These are phyloP conservation scores for Zingel zingel DNA, from an alignment of 2,113 vertebrate species.

Conservation along the genomic window DNA sequence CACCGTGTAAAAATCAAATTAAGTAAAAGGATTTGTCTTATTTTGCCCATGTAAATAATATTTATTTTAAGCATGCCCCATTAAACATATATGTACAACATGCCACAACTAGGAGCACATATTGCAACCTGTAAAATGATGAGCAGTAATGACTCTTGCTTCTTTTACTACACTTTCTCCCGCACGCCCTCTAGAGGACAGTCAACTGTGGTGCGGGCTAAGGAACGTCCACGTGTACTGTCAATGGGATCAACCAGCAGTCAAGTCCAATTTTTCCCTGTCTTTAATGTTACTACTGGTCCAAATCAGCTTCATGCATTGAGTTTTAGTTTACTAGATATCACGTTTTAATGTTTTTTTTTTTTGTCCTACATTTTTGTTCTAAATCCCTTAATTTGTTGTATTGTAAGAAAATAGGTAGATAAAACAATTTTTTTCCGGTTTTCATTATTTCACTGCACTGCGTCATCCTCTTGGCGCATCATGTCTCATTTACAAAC, in stretches of 20 bases:
- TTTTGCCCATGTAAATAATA: not conserved
- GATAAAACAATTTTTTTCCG: not conserved
- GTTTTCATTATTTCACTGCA: constrained; percentile 4
- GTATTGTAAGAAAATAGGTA: not conserved
- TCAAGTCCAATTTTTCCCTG: not conserved
- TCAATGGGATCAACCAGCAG: not conserved
- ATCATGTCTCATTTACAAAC: constrained; percentile 3
- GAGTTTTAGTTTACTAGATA: not conserved
- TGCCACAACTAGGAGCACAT: not conserved
- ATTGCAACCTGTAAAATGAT: not conserved
- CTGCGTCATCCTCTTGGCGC: not conserved
- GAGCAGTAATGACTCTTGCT: not conserved
- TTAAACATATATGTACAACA: not conserved
- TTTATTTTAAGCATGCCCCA: not conserved
- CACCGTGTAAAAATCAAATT: not conserved
- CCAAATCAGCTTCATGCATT: not conserved
- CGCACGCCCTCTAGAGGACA: not conserved
- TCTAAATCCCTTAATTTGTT: too few species aligned
- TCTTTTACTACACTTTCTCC: constrained; percentile 20
- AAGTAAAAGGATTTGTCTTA: not conserved
- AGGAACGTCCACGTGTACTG: constrained; percentile 12
- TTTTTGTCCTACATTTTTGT: too few species aligned
- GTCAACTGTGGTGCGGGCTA: not conserved
- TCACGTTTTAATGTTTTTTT: not conserved
- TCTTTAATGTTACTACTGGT: not conserved